Evolutionary conservation across 2,888 invertebrate species (phyloP).

Genomic region (Heliothis peltigera): DNA sequence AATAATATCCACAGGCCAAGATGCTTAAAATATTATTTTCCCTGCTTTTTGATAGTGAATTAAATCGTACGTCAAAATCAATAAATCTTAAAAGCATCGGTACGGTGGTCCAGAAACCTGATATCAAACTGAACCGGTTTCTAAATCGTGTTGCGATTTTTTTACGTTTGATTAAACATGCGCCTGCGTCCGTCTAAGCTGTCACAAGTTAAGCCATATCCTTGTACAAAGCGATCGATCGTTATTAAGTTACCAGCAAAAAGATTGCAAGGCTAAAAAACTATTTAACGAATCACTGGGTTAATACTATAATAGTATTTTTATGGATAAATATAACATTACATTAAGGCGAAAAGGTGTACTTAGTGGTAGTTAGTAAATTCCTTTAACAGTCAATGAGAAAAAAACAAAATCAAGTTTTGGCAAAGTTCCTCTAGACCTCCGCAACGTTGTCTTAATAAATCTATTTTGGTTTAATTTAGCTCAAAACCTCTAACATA

Average conservation of each 20-base stretch:
- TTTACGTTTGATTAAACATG: conserved; percentile 46
- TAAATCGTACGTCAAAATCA: conserved; percentile 23
- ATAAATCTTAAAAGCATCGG: conserved; percentile 33
- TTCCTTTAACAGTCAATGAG: neutral
- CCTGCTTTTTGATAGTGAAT: conserved; percentile 1
- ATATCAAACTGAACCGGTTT: conserved; percentile 52
- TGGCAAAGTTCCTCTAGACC: neutral
- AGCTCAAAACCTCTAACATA: neutral
- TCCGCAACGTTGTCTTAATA: neutral
- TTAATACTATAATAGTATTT: conserved; percentile 21
- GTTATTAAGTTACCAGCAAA: conserved; percentile 34
- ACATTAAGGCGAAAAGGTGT: conserved; percentile 24
- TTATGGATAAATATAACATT: conserved; percentile 8
- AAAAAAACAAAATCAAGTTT: neutral
- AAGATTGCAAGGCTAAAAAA: conserved; percentile 19
- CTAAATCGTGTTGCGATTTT: conserved; percentile 55
- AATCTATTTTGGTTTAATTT: too few species aligned
- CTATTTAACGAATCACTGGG: conserved; percentile 8
- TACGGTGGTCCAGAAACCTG: conserved; percentile 38
- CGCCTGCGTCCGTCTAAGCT: conserved; percentile 30
- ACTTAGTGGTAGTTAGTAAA: neutral
- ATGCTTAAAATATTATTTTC: neutral
- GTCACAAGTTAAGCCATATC: conserved; percentile 51
- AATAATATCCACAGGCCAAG: neutral
- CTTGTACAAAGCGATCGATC: conserved; percentile 27